Conservation (phyloP, 2,113 vertebrate species). For the Thinocorus orbignyianus region DNA sequence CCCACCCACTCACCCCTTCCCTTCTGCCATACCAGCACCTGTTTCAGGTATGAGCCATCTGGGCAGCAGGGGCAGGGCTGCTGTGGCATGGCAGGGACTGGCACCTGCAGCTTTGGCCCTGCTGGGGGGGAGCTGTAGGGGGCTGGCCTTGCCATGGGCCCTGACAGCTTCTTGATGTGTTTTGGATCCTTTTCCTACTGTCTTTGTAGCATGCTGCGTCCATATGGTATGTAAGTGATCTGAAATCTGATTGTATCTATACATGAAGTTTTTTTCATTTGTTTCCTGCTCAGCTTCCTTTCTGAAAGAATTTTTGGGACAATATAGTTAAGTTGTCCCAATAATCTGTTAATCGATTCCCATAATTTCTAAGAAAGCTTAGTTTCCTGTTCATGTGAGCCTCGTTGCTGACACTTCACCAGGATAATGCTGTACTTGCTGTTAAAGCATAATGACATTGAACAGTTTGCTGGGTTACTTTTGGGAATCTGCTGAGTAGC, state of each 20-base stretch:
- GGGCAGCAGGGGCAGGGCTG: background rate
- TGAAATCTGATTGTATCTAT: background rate
- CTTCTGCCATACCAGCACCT: background rate
- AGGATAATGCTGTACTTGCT: background rate
- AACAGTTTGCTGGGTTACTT: background rate
- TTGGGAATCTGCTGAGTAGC: background rate
- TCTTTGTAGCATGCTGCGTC: background rate
- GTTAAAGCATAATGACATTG: background rate
- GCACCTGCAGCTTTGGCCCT: background rate
- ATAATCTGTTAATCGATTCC: background rate
- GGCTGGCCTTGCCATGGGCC: background rate
- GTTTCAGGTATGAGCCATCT: fast-evolving
- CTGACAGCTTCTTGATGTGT: background rate
- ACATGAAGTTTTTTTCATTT: background rate
- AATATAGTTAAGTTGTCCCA: background rate
- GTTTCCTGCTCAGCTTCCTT: background rate
- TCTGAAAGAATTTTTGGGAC: background rate
- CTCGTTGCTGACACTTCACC: fast-evolving
- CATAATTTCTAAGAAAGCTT: background rate
- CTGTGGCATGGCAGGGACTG: background rate
- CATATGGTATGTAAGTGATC: background rate
- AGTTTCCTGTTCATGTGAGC: background rate
- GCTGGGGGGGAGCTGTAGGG: background rate
- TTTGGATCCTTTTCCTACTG: background rate
- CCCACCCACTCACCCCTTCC: fast-evolving